Base-by-base conservation (phyloP, 2,888 invertebrate genomes). In the Melolontha melolontha region DNA sequence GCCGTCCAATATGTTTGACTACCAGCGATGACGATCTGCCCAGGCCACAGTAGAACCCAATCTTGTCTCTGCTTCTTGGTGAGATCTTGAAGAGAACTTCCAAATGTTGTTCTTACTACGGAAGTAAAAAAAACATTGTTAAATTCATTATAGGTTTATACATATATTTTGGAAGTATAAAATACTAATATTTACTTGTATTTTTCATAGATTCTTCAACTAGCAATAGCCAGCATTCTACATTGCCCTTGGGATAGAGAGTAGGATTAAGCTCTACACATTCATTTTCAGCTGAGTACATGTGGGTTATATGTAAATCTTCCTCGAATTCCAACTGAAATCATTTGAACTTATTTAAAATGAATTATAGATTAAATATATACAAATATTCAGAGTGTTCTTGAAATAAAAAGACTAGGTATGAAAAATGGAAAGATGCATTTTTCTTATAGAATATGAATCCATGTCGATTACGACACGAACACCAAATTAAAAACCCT, bases 21-120 rank as follows among this genome's bases (percentile, higher is more conserved):
- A 34, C 89, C 91, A 1, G 91, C 92, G 52, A 93, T 90, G 2
- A 92, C 92, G 5, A 93, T 87, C 82, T 93, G 93, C 0, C 93
- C 93, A 0, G 93, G 93, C 93, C 93, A 93, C 55, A 86, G 84
- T 64, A 92, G 83, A 41, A 93, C 92, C 92, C 92, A 93, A 64
- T 87, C 81, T 1, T 85, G 85, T 8, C 92, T 85, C 8, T 78
- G 73, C 59, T 77, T 78, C 50, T 72, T 71, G 14, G 77, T 74
- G 73, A 88, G 83, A 68, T 85, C 84, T 1, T 71, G 74, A 34
- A 88, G 75, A n/a, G 87, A 81, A 42, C 79, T 79, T 12, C 83
- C 84, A 54, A 88, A 81, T n/a, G 83, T 84, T 4, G 78, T 77
- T 59, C 87, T 76, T 2, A 88, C 79, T 79, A 50, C 44, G 74